Base-by-base conservation (phyloP, 2,797 vertebrate genomes). In the Arrhamphus sclerolepis region DNA sequence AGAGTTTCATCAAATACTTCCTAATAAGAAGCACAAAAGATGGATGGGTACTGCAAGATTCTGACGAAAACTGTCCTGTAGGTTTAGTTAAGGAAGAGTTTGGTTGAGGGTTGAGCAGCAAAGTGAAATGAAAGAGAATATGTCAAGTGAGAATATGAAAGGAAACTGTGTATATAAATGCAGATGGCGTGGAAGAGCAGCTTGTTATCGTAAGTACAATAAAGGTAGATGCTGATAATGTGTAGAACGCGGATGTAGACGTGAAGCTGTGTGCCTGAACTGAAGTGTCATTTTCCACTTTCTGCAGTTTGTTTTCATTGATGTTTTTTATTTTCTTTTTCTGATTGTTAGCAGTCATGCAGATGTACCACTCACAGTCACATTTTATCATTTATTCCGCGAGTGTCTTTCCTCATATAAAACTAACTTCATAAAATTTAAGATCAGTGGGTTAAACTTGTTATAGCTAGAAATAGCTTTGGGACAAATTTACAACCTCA, bases 211-310 rank as follows among this genome's bases (percentile, higher is more conserved):
- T 69, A 82, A 75, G 85, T 76, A 38, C 5, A 57, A 40, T 21
- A 70, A 39, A 66, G 65, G 70, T 49, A 56, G 68, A 72, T 53
- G 76, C 70, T 50, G 72, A 87, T 63, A 87, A 86, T 78, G 85
- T 56, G 76, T 85, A 70, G 49, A 60, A 58, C 56, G 21, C 56
- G 82, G 72, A 82, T 62, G 60, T 54, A 62, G 62, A 77, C 3
- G 26, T 64, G 54, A 67, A 69, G n/a, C n/a, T n/a, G 56, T 61
- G 60, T 60, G 53, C n/a, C 40, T 62, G 17, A 68, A 64, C 34
- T 50, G 22, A 59, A 20, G 51, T 51, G 56, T 61, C 21, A 28
- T 34, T 68, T 75, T 79, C 57, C 13, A 65, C 56, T 57, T 5
- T 39, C 3, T 47, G 17, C 22, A 38, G 65, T 58, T 73, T 16